A percentile compares a stretch with the other conserved stretches of the same genome.
Evolutionary conservation across 2,113 vertebrate genomes (phyloP).

Genomic region (Aspidoscelis tigris): DNA sequence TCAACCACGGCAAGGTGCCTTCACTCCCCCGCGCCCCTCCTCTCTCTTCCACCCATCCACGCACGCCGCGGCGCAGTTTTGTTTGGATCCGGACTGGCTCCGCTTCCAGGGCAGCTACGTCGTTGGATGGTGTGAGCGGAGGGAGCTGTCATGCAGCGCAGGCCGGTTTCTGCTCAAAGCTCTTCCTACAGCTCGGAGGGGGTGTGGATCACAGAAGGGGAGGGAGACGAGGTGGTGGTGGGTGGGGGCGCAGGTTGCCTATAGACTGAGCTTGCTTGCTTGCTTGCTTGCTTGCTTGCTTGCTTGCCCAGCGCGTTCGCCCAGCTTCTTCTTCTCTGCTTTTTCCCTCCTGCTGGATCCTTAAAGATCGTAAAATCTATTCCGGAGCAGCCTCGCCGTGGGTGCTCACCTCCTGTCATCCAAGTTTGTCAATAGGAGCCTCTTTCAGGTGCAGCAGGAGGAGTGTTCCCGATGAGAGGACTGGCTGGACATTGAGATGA

Average conservation of each 20-base stretch:
- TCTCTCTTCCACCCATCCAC: not conserved
- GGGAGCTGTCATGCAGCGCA: conserved; percentile 44
- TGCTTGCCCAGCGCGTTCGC: not conserved
- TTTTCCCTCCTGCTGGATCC: not conserved
- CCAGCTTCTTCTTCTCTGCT: not conserved
- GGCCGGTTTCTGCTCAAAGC: conserved; percentile 24
- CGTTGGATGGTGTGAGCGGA: too few relatives aligned
- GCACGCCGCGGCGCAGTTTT: not conserved
- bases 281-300: not conserved
- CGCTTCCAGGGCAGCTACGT: too few relatives aligned
- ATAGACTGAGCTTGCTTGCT: conserved; percentile 13
- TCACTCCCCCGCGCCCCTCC: not conserved
- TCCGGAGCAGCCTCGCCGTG: not conserved
- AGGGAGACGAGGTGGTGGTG: conserved; percentile 18
- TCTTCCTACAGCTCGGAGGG: conserved; percentile 45
- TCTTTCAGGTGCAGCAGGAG: conserved; percentile 13
- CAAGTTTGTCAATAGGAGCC: not conserved
- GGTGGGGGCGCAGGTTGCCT: conserved; percentile 9
- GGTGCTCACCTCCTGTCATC: conserved; percentile 1
- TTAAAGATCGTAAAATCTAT: not conserved
- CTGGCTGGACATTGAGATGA: conserved; percentile 30
- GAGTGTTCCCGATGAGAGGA: conserved; percentile 43
- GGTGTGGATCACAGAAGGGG: conserved; percentile 56
- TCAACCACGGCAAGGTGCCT: conserved; percentile 11
- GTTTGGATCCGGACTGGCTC: too few relatives aligned